Conservation (phyloP, 2,797 vertebrate species). For the Pseudomugil gertrudae region DNA sequence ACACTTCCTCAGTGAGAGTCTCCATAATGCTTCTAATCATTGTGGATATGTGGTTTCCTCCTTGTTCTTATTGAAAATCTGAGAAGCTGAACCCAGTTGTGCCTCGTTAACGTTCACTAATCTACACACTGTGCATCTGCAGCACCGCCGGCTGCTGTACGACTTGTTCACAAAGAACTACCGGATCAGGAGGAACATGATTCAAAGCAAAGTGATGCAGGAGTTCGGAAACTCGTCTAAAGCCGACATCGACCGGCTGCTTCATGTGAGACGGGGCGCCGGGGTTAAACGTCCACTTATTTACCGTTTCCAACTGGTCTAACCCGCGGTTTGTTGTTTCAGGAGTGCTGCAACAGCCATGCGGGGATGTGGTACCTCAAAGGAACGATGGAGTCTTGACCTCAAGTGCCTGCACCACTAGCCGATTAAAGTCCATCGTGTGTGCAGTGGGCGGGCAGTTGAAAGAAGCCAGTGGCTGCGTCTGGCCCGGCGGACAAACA, state of each 20-base stretch:
- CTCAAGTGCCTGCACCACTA: slow-evolving; percentile 58
- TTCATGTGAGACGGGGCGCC: slow-evolving; percentile 83
- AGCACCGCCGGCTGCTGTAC: slow-evolving; percentile 93
- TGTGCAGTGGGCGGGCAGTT: slow-evolving; percentile 64
- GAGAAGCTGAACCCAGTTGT: too few relatives aligned
- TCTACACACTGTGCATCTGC: slow-evolving; percentile 14
- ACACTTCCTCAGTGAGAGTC: too few relatives aligned
- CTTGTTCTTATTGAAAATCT: background rate
- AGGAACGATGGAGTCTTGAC: slow-evolving; percentile 95
- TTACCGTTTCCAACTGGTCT: background rate
- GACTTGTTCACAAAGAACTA: slow-evolving; percentile 95
- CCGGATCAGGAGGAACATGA: slow-evolving; percentile 86
- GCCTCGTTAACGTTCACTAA: too few relatives aligned
- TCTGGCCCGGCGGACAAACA: slow-evolving; percentile 43
- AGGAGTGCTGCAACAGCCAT: slow-evolving; percentile 96
- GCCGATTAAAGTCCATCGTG: slow-evolving; percentile 48
- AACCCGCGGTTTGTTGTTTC: slow-evolving; percentile 29
- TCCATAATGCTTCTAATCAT: background rate
- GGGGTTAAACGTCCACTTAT: background rate
- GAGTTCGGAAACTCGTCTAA: slow-evolving; percentile 91
- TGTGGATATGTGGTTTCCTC: background rate
- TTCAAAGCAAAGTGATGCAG: slow-evolving; percentile 87
- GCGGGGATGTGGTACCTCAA: slow-evolving; percentile 98
- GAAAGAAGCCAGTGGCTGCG: slow-evolving; percentile 66
- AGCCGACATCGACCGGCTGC: slow-evolving; percentile 90